These are phyloP conservation scores for Morone saxatilis DNA, from an alignment of 2,113 vertebrate species.

Conservation along the genomic window DNA sequence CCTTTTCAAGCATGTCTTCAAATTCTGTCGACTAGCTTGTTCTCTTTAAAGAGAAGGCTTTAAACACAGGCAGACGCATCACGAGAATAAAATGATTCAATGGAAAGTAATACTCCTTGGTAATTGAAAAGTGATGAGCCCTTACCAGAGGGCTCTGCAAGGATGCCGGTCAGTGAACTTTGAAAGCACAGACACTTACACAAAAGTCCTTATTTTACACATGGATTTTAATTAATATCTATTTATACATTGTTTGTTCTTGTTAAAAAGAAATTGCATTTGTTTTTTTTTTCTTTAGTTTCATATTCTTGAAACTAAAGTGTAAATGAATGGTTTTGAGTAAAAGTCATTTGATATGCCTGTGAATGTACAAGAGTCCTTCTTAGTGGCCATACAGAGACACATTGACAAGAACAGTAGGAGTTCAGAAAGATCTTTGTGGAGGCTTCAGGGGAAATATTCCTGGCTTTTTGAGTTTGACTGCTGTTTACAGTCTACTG, in stretches of 20 bases:
- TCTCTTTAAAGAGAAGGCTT: slow-evolving; percentile 63
- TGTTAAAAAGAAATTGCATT: background rate
- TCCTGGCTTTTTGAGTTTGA: slow-evolving; percentile 28
- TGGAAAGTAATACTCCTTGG: slow-evolving; percentile 71
- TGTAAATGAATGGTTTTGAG: slow-evolving; percentile 3
- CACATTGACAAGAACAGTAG: slow-evolving; percentile 16
- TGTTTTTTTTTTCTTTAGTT: slow-evolving; percentile 17
- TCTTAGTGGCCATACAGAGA: background rate
- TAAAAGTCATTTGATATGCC: background rate
- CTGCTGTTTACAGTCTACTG: slow-evolving; percentile 6
- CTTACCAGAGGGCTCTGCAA: slow-evolving; percentile 28
- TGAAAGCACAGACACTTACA: slow-evolving; percentile 19
- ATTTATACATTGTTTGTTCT: background rate
- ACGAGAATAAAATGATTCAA: slow-evolving; percentile 64
- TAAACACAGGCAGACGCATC: slow-evolving; percentile 62
- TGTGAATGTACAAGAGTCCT: background rate
- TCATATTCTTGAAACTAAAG: slow-evolving; percentile 21
- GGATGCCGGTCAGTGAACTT: slow-evolving; percentile 47
- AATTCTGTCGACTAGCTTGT: slow-evolving; percentile 70
- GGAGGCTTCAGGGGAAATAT: background rate
- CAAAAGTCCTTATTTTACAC: slow-evolving; percentile 21
- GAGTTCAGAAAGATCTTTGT: slow-evolving; percentile 7
- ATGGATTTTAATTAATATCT: slow-evolving; percentile 21
- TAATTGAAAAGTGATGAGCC: slow-evolving; percentile 76
- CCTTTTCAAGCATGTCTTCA: slow-evolving; percentile 63